Base-by-base conservation (phyloP, 2,113 vertebrate species). In the Ascaphus truei region DNA sequence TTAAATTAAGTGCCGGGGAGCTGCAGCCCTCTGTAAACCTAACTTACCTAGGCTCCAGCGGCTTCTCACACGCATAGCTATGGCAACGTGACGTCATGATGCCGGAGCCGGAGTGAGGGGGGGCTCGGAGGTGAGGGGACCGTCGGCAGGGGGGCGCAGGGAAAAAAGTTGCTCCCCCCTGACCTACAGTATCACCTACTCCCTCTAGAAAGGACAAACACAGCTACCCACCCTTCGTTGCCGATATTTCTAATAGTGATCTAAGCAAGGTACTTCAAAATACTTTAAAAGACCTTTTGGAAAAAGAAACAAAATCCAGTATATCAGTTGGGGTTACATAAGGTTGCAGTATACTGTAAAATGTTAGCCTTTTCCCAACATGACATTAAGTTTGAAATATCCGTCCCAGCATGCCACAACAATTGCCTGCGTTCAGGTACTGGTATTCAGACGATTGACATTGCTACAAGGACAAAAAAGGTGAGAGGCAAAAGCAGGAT, bases 371-470 rank as follows among this genome's bases (percentile, higher is more conserved):
- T 66, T 66, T 52, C 63, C 43, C 63, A 55, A 43, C 63, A 66
- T 66, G 63, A 66, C 50, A 55, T 66, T 66, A 66, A 30, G 50
- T 41, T 55, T 43, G 63, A 66, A 55, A 66, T 66, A 66, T 66
- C 52, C 48, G 53, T 66, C 63, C 36, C 50, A 55, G 50, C 63
- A 66, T 56, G 63, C 55, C 51, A 56, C 63, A 65, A 30, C 31
- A 66, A 66, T 66, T 55, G 63, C 36, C 27, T 66, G 18, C 11
- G 20, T 43, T 66, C 50, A 66, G 61, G 63, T 43, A 9, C 36
- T 55, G 25, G 51, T 43, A 66, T 66, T 56, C 37, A 29, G 63
- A 66, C 62, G 20, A 52, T 47, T 64, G 62, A 64, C 50, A 66
- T 66, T 55, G 63, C 36, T 30, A 53, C 25, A 56, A 43, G 63